phyloP scores from a whole-genome alignment of 2,113 vertebrate species.

The Caracal caracal region DNA sequence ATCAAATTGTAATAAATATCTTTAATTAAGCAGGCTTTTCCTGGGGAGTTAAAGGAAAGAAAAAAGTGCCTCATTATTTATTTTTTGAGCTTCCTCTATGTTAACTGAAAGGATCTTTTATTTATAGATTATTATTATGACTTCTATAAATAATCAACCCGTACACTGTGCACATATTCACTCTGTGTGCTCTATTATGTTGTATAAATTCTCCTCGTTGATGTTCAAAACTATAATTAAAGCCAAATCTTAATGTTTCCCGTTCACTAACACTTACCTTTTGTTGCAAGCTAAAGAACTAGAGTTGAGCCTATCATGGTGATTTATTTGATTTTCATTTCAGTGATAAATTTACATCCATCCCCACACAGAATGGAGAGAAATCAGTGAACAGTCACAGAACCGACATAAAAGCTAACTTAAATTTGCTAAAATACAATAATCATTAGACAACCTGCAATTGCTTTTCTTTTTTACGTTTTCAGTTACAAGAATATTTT shows the following conservation, averaged over 20 bases:
- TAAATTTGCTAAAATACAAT: conserved; percentile 13
- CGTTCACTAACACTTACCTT: conserved; percentile 35
- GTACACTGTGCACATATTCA: conserved; percentile 20
- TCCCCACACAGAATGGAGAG: conserved; percentile 5
- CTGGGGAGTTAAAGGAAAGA: conserved; percentile 76
- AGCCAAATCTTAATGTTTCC: conserved; percentile 41
- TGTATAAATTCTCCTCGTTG: conserved; percentile 58
- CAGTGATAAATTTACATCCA: conserved; percentile 41
- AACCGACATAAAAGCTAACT: conserved; percentile 27
- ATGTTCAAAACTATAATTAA: conserved; percentile 72
- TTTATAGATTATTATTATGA: conserved; percentile 47
- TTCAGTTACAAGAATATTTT: conserved; percentile 52
- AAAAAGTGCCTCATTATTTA: conserved; percentile 82
- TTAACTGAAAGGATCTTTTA: conserved; percentile 67
- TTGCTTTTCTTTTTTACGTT: conserved; percentile 25
- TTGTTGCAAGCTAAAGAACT: conserved; percentile 29
- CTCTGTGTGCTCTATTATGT: conserved; percentile 32
- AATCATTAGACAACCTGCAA: conserved; percentile 8
- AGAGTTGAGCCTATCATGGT: conserved; percentile 24
- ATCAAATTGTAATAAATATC: conserved; percentile 87
- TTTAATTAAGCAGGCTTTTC: conserved; percentile 87
- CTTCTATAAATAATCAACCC: conserved; percentile 58
- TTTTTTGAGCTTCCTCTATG: conserved; percentile 79
- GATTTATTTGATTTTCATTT: conserved; percentile 60
- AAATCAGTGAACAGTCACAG: conserved; percentile 8